Conservation (phyloP, 2,797 vertebrate genomes). For the Ceryle rudis region DNA sequence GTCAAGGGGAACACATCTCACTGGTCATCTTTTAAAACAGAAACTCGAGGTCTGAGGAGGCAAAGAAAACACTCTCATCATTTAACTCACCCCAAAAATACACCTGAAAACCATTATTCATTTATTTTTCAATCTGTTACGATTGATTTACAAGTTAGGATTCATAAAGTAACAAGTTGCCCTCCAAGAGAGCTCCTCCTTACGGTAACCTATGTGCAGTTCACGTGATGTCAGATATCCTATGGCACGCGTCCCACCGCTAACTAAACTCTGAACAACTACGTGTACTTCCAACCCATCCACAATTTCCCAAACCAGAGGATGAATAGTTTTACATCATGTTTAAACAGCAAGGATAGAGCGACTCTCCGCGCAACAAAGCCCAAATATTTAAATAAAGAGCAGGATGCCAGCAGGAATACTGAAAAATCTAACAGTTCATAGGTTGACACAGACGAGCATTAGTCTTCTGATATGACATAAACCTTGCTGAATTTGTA, state of each 20-base stretch:
- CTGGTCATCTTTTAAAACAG: background rate
- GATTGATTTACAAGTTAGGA: background rate
- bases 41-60: background rate
- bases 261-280: slow-evolving; percentile 42
- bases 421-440: background rate
- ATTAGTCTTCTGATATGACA: background rate
- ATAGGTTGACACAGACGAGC: background rate
- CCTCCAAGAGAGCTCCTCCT: background rate
- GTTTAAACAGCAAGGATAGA: background rate
- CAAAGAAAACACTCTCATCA: background rate
- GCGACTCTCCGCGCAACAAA: background rate
- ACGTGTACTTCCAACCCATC: background rate
- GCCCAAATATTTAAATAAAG: background rate
- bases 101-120: background rate
- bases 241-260: background rate
- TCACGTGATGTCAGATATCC: background rate
- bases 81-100: background rate
- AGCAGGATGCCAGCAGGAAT: background rate
- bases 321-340: background rate
- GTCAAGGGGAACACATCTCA: background rate
- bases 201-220: background rate
- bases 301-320: background rate
- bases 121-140: background rate
- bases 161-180: background rate
- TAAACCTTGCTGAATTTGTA: background rate